Conservation (phyloP, 2,113 vertebrate species). For the Alligator mississippiensis region DNA sequence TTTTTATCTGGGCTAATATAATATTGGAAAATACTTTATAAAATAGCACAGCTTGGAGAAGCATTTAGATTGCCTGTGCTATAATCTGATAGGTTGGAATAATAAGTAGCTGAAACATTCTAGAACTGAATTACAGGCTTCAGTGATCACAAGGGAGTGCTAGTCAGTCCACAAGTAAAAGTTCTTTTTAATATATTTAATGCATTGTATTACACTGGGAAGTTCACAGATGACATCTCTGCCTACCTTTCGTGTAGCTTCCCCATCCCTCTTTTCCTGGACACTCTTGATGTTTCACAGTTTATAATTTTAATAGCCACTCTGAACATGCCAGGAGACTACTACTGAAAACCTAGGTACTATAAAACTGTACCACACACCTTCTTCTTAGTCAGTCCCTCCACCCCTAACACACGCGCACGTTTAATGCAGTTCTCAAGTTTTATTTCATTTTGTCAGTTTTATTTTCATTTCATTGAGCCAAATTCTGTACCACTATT, state of each 20-base stretch:
- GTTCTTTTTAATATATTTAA: neutral
- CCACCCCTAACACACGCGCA: too few relatives aligned
- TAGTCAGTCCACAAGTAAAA: neutral
- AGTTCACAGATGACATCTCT: neutral
- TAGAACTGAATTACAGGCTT: neutral
- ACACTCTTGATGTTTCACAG: fast-evolving
- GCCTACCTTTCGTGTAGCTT: fast-evolving
- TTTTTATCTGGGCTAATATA: constrained; percentile 48
- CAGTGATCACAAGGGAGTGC: neutral
- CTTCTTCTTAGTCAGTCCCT: neutral
- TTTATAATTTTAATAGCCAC: fast-evolving
- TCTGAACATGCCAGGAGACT: fast-evolving
- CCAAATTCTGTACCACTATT: neutral
- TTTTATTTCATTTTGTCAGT: too few relatives aligned
- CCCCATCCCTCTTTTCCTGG: fast-evolving
- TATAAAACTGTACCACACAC: neutral
- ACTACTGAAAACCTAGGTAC: neutral
- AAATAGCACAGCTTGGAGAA: neutral
- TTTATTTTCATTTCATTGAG: neutral
- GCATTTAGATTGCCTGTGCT: neutral
- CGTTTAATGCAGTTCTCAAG: too few relatives aligned
- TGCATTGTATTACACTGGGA: neutral
- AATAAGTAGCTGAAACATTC: neutral
- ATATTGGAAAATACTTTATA: constrained; percentile 64
- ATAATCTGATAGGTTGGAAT: neutral